Conservation (phyloP, 1,140 invertebrate genomes). For the Globodera rostochiensis region DNA sequence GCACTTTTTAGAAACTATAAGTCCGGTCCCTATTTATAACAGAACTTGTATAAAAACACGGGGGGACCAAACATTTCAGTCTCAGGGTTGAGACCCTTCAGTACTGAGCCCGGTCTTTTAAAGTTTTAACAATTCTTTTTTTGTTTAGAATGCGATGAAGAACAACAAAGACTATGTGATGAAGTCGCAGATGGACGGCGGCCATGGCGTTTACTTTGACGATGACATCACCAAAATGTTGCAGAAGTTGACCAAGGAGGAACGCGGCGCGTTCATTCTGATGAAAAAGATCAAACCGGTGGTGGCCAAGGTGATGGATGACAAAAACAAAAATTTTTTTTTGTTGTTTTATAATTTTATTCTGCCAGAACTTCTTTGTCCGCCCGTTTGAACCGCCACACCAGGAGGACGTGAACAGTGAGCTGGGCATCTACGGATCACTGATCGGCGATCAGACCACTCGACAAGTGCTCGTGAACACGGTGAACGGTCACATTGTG, state of each 20-base stretch:
- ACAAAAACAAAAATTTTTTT: background rate
- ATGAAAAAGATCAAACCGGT: conserved; percentile 75
- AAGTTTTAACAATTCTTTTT: background rate
- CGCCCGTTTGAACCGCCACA: conserved; percentile 71
- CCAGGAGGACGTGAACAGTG: conserved; percentile 76
- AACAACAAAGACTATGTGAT: conserved; percentile 79
- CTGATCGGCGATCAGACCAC: conserved; percentile 71
- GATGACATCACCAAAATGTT: conserved; percentile 76
- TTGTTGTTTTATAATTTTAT: background rate
- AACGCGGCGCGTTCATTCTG: conserved; percentile 84
- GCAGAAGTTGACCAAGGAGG: conserved; percentile 71
- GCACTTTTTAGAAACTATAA: too few species aligned
- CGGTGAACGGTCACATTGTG: conserved; percentile 22
- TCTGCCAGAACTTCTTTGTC: conserved; percentile 78
- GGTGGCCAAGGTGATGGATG: conserved; percentile 47
- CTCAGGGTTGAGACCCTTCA: conserved; percentile 72
- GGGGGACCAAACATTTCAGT: conserved; percentile 67
- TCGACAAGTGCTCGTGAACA: conserved; percentile 71
- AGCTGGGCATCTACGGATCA: conserved; percentile 89
- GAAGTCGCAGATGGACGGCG: conserved; percentile 88
- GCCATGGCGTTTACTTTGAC: conserved; percentile 85
- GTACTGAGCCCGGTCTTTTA: conserved; percentile 72
- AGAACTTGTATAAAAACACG: background rate
- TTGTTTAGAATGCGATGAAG: conserved; percentile 3
- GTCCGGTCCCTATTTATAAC: too few species aligned